A percentile compares a stretch with the other conserved stretches of the same genome.
Evolutionary conservation across 2,888 invertebrate species (phyloP).

Genomic region (Camptogramma bilineatum): DNA sequence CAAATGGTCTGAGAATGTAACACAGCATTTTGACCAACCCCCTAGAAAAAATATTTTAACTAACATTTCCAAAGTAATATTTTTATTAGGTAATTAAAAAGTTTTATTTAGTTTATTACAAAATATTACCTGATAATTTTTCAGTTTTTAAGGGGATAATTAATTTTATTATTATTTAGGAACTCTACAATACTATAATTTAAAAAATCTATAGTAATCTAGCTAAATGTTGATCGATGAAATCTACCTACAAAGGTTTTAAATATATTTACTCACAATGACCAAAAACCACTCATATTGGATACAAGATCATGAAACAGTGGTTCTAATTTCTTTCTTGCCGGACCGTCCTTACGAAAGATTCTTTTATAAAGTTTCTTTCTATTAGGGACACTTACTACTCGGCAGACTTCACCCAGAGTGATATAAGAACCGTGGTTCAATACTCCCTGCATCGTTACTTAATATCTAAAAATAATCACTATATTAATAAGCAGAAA

Average conservation of each 20-base stretch:
- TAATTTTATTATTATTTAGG: no score
- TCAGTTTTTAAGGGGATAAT: no score
- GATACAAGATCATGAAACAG: conserved; percentile 47
- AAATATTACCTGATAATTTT: no score
- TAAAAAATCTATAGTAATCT: not conserved
- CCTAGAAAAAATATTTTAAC: no score
- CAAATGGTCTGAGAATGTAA: no score
- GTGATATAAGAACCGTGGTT: conserved; percentile 57
- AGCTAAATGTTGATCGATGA: not conserved
- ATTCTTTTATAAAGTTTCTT: conserved; percentile 55
- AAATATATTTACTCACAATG: conserved; percentile 35
- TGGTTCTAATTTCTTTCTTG: conserved; percentile 63
- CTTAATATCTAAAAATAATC: conserved; percentile 26
- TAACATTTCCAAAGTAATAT: no score
- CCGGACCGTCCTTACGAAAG: conserved; percentile 67
- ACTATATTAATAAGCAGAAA: conserved; percentile 9
- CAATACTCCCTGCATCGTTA: conserved; percentile 14
- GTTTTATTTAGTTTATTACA: no score
- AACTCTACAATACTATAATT: not conserved
- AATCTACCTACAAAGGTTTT: conserved; percentile 10
- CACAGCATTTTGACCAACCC: no score
- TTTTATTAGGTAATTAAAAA: no score
- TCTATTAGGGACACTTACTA: conserved; percentile 80
- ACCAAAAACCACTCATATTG: conserved; percentile 53
- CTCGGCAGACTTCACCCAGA: conserved; percentile 87